These are phyloP conservation scores for Craniophora ligustri DNA, from an alignment of 2,888 invertebrate species.

Conservation along the genomic window DNA sequence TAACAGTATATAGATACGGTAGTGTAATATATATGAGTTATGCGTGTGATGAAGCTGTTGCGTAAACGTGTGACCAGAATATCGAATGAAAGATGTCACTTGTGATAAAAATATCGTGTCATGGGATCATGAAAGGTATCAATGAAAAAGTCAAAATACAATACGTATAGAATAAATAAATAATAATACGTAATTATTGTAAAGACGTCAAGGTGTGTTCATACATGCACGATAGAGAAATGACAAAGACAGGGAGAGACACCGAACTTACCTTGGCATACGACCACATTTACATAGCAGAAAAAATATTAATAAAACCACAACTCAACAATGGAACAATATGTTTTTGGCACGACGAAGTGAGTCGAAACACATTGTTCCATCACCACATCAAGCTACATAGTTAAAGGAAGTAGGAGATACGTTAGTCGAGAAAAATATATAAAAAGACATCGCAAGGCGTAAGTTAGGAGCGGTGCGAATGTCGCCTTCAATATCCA, in stretches of 20 bases:
- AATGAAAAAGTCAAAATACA: slow-evolving; percentile 77
- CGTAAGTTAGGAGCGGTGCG: slow-evolving; percentile 84
- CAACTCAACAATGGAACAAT: slow-evolving; percentile 75
- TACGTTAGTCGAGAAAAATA: slow-evolving; percentile 77
- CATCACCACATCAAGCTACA: slow-evolving; percentile 82
- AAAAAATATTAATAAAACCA: slow-evolving; percentile 69
- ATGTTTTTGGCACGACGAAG: slow-evolving; percentile 64
- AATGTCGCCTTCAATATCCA: slow-evolving; percentile 84
- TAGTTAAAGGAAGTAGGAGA: slow-evolving; percentile 73
- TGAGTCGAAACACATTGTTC: slow-evolving; percentile 75
- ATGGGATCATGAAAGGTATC: slow-evolving; percentile 80
- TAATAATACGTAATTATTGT: slow-evolving; percentile 62
- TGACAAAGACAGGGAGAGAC: slow-evolving; percentile 79
- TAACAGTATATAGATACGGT: slow-evolving; percentile 54
- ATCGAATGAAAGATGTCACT: slow-evolving; percentile 72
- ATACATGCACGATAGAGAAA: slow-evolving; percentile 79
- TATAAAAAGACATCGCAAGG: slow-evolving; percentile 83
- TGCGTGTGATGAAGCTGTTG: slow-evolving; percentile 72
- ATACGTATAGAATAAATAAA: slow-evolving; percentile 65
- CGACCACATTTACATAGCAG: slow-evolving; percentile 65
- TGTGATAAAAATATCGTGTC: slow-evolving; percentile 73
- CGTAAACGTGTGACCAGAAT: slow-evolving; percentile 60
- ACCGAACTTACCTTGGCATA: slow-evolving; percentile 83
- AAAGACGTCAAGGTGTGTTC: slow-evolving; percentile 67
- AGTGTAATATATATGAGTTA: slow-evolving; percentile 56